phyloP scores from a whole-genome alignment of 1,140 invertebrate species.

The Zeugodacus cucurbitae region DNA sequence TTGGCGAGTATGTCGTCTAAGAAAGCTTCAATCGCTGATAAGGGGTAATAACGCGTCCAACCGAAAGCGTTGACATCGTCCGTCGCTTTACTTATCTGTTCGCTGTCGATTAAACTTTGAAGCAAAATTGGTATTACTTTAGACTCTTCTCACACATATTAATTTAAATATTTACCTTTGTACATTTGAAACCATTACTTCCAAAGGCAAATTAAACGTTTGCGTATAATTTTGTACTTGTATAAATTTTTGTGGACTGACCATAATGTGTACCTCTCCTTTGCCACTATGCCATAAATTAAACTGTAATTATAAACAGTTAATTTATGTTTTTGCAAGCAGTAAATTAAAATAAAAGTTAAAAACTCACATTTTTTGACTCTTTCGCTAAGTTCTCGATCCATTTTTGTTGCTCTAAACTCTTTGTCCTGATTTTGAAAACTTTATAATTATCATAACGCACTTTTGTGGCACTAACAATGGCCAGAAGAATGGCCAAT shows the following conservation, averaged over 20 bases:
- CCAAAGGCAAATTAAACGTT: constrained; percentile 39
- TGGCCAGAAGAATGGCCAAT: not conserved
- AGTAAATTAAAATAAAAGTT: not conserved
- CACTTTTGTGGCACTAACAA: constrained; percentile 38
- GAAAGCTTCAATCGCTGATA: constrained; percentile 65
- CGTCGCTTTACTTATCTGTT: not conserved
- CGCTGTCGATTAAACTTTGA: constrained; percentile 47
- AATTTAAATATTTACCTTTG: constrained; percentile 49
- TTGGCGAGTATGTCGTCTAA: constrained; percentile 53
- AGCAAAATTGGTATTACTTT: too few species aligned
- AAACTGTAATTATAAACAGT: constrained; percentile 45
- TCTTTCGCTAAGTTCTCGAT: constrained; percentile 42
- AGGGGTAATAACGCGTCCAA: constrained; percentile 66
- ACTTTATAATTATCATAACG: constrained; percentile 56
- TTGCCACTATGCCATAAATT: constrained; percentile 49
- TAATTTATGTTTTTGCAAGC: not conserved
- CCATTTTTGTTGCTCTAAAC: constrained; percentile 42
- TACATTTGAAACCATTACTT: constrained; percentile 53
- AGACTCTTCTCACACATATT: too few species aligned
- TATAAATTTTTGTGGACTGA: constrained; percentile 44
- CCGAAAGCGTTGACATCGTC: constrained; percentile 44
- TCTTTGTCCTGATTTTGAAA: constrained; percentile 51
- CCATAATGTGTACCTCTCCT: constrained; percentile 53
- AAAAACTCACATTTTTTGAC: not conserved
- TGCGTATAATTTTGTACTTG: constrained; percentile 43